Percentiles rank a stretch among this genome's conserved stretches.
Conservation (phyloP, 1,140 invertebrate genomes). For the Aradophagus sp. region DNA sequence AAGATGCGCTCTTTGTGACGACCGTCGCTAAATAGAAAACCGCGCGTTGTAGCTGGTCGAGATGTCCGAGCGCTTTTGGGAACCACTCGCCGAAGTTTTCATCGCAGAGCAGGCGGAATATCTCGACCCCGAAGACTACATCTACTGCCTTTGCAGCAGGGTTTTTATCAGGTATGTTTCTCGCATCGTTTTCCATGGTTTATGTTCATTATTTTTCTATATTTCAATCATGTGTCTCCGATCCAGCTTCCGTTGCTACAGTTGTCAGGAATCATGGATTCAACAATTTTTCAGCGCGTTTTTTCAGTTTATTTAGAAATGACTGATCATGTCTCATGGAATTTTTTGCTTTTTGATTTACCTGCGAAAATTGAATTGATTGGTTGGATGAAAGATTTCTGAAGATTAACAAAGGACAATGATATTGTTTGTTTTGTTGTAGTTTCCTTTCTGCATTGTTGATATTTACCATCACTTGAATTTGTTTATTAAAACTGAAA, state of each 20-base stretch:
- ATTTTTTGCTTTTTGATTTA: too few relatives aligned
- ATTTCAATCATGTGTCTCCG: too few relatives aligned
- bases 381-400: too few relatives aligned
- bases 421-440: too few relatives aligned
- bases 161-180: conserved; percentile 65
- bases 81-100: conserved; percentile 70
- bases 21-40: conserved; percentile 2
- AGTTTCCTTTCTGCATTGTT: too few relatives aligned
- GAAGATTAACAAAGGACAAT: too few relatives aligned
- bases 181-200: neutral
- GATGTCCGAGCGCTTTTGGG: conserved; percentile 69
- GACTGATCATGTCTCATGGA: too few relatives aligned
- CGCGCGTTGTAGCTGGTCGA: conserved; percentile 18
- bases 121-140: conserved; percentile 63
- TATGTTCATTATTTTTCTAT: neutral
- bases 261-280: neutral
- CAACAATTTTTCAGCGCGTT: neutral
- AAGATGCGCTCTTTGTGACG: conserved; percentile 32
- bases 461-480: too few relatives aligned
- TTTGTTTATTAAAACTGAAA: too few relatives aligned
- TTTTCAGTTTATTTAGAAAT: too few relatives aligned
- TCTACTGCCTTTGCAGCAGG: conserved; percentile 70
- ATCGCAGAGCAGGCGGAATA: conserved; percentile 62
- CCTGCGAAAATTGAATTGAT: too few relatives aligned
- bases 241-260: neutral